Evolutionary conservation across 2,113 vertebrate species (phyloP), one percentile per base, ranked within the genome.

Genomic region (Gobiocypris rarus): DNA sequence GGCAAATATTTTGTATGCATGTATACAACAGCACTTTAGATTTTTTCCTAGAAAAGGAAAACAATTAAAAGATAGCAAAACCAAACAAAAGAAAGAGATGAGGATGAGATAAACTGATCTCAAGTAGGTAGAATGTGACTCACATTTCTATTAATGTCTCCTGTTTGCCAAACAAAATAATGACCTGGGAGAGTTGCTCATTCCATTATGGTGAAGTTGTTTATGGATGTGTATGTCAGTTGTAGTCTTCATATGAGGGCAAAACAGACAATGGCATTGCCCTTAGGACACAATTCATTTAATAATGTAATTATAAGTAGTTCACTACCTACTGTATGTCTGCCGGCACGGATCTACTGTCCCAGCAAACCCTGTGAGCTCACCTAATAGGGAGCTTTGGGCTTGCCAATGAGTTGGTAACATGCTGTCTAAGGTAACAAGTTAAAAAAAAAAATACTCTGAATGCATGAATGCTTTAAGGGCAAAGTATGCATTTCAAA

Each of bases 381-480:
- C 58, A 31, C 9, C 41, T 80, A 67, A 67, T 80, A 80, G 43
- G 76, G 24, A 67, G 26, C 78, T 80, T 80, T 67, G 43, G 78
- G 59, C 9, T 63, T 80, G 24, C 31, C 59, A 14, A n/a, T 48
- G 58, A 63, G 38, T 13, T 4, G 1, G 22, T 31, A 76, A 41
- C 31, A 52, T 34, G 52, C 19, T 14, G 22, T 77, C 34, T 59
- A 61, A n/a, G n/a, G 54, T 59, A 61, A 26, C n/a, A 10, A 26
- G n/a, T 45, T 31, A 3, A 1, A 5, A 26, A 61, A 59, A 56
- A 58, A 58, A 8, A 34, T n/a, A 14, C 17, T 22, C 50, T 0
- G 0, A 77, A 77, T 38, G 34, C 34, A 41, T 26, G 19, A 59
- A 24, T 58, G 31, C 22, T 77, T 34, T 77, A 77, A 59, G 52